A percentile compares a stretch with the other conserved stretches of the same genome.
These are phyloP conservation scores for Eudyptes chrysolophus DNA, from an alignment of 2,113 vertebrate genomes.

Conservation along the genomic window DNA sequence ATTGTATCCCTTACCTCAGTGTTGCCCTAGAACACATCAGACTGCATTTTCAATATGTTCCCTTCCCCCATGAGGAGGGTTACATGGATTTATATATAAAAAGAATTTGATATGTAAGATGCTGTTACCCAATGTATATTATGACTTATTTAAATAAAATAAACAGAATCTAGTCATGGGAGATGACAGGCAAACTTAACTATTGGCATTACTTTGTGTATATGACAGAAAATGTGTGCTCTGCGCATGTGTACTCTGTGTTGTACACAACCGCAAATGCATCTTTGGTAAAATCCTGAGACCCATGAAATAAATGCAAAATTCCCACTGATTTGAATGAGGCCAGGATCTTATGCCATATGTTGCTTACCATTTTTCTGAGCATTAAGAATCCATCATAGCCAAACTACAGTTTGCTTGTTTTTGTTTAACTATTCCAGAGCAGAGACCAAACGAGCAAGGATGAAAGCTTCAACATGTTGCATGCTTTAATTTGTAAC, in stretches of 20 bases:
- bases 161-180: background rate
- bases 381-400: constrained; percentile 33
- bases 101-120: background rate
- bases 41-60: background rate
- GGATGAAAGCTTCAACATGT: constrained; percentile 75
- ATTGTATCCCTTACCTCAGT: background rate
- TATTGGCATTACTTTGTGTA: background rate
- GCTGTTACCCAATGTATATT: background rate
- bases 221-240: background rate
- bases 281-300: background rate
- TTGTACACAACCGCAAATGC: background rate
- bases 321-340: background rate
- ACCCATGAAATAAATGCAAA: background rate
- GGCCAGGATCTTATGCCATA: background rate
- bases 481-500: constrained; percentile 81
- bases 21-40: background rate
- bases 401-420: constrained; percentile 35
- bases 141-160: background rate
- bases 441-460: constrained; percentile 72
- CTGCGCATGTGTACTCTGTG: background rate
- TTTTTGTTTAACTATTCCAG: constrained; percentile 68
- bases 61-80: background rate
- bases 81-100: background rate
- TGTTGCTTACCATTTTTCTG: constrained; percentile 35
- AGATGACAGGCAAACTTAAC: background rate